Evolutionary conservation across 2,797 vertebrate genomes (phyloP), one percentile per base, ranked within the genome.

Genomic region (Pangasius krempfi): DNA sequence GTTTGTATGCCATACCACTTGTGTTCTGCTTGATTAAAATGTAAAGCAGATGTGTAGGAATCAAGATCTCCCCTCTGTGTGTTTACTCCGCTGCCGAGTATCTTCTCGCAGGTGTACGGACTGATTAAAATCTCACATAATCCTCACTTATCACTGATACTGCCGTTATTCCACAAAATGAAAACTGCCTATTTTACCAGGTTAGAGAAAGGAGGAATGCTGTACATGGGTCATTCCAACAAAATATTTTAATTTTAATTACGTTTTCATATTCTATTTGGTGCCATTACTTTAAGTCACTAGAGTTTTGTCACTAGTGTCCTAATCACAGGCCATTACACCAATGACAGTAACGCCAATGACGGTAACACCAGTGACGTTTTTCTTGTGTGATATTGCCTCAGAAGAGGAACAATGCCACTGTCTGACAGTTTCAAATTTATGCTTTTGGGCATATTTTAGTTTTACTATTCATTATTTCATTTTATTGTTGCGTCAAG

Each of bases 1-100:
- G 79, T 68, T 88, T 60, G 1, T 30, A 56, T 80, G 40, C 68
- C 20, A 8, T 52, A 27, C 70, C 27, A 80, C 84, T 86, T 58
- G 86, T 72, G 75, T 81, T 56, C 76, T 40, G 66, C 83, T 89
- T 82, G 88, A 87, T 86, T 87, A 85, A 89, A 84, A 90, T 64
- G 44, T 68, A 82, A 81, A 85, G 85, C 89, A 86, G 73, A 82
- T 85, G 56, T 76, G 72, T 54, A 66, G 56, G 60, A 88, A 64
- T 76, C 58, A 30, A 12, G 52, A 64, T 75, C 52, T 60, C 22
- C 25, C 56, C 27, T 88, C 50, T 58, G 83, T 40, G 22, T 78
- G 83, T 78, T 88, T 85, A 54, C 20, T 44, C 64, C 60, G 72
- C 60, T 85, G 82, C 62, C 27, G 60, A 47, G 73, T 14, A 66